Conservation (phyloP, 2,888 invertebrate species). For the Melanostoma mellinum region DNA sequence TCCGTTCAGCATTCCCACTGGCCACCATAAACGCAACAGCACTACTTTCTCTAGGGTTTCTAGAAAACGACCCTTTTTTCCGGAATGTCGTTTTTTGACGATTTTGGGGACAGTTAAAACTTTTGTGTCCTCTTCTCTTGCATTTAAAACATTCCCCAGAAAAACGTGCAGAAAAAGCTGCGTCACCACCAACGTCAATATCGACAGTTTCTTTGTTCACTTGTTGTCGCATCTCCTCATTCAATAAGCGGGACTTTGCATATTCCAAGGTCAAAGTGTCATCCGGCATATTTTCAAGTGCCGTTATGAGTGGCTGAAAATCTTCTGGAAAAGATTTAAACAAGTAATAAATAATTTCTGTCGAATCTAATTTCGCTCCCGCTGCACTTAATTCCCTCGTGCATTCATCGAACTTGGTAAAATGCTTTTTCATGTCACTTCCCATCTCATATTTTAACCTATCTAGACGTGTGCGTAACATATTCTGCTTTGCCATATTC, state of each 20-base stretch:
- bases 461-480: conserved; percentile 42
- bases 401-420: conserved; percentile 47
- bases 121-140: conserved; percentile 42
- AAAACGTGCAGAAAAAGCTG: conserved; percentile 41
- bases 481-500: conserved; percentile 58
- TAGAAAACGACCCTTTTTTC: conserved; percentile 11
- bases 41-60: conserved; percentile 7
- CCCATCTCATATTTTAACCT: conserved; percentile 35
- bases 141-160: conserved; percentile 43
- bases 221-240: conserved; percentile 42
- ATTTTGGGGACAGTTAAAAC: conserved; percentile 44
- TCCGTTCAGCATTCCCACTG: conserved; percentile 5
- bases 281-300: conserved; percentile 51
- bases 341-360: conserved; percentile 40
- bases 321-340: conserved; percentile 38
- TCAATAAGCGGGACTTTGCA: conserved; percentile 40
- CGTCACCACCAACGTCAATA: conserved; percentile 6
- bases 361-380: conserved; percentile 38
- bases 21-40: conserved; percentile 25
- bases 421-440: conserved; percentile 51
- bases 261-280: conserved; percentile 38
- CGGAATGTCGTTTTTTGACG: neutral
- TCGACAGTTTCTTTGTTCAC: conserved; percentile 13
- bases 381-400: conserved; percentile 40
- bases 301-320: conserved; percentile 40